Evolutionary conservation across 1,140 invertebrate species (phyloP), one percentile per base, ranked within the genome.

Genomic region (Arctopsyche grandis): DNA sequence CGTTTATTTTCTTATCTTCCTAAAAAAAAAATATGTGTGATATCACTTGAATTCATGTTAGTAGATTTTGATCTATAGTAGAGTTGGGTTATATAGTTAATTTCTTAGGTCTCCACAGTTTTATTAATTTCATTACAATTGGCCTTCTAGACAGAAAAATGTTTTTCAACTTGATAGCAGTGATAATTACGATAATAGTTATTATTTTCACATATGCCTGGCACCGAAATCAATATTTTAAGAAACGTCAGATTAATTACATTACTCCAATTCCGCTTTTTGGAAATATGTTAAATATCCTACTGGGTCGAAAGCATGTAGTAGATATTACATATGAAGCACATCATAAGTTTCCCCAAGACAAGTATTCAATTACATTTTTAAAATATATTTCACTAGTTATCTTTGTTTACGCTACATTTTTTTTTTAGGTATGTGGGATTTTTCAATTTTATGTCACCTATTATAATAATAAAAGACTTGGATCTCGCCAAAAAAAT

Each of bases 401-500:
- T 7, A 12, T 38, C 16, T 52, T 26, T 43, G 19, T 38, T 1
- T 1, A 46, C 16, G 60, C 22, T 9, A 16, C 70, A 70, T 58
- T 43, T 21, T 69, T 78, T 80, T 73, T 29, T 77, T 10, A 83
- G 84, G 78, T 84, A 83, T 52, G 24, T 81, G 52, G 84, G 84
- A 5, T 52, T 83, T 12, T 83, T 82, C 26, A 81, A 83, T 66
- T 80, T 84, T 58, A 79, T 63, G 19, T 80, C 73, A 66, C 87
- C 87, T 0, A 74, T 80, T 14, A 48, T 87, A 9, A 14, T 87
- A 10, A 52, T 88, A 0, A 83, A 83, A 24, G 86, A 88, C 78
- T 83, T 84, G 9, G 86, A 88, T 63, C 78, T 88, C 16, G 83
- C 87, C 16, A 84, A 83, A 80, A 73, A 83, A 26, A 81, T 85